Conservation (phyloP, 2,797 vertebrate genomes). For the Ctenosaura bakeri region DNA sequence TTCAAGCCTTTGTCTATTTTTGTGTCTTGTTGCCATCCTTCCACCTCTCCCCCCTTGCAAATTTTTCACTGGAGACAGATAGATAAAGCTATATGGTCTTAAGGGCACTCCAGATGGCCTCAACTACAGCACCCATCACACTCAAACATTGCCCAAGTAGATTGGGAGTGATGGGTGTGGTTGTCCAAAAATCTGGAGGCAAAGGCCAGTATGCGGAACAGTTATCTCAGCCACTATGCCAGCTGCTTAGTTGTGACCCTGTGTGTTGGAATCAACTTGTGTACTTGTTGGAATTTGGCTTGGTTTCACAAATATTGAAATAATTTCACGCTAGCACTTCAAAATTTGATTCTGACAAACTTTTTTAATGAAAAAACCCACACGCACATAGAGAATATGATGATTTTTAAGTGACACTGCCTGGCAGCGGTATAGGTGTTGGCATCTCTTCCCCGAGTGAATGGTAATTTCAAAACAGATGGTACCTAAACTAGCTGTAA, state of each 20-base stretch:
- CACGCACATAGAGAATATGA: not conserved
- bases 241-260: not conserved
- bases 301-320: constrained; percentile 24
- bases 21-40: not conserved
- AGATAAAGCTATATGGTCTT: not conserved
- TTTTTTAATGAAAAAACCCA: not conserved
- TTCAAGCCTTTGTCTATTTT: not conserved
- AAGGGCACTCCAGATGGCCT: not conserved
- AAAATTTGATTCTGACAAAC: constrained; percentile 30
- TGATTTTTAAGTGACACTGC: constrained; percentile 41
- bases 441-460: constrained; percentile 14
- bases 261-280: not conserved
- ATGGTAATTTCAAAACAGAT: constrained; percentile 47
- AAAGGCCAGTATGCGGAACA: not conserved
- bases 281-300: constrained; percentile 48
- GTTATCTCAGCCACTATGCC: not conserved
- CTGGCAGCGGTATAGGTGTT: not conserved
- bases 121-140: not conserved
- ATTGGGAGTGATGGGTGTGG: not conserved
- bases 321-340: not conserved
- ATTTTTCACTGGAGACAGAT: not conserved
- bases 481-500: constrained; percentile 16
- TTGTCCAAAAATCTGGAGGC: not conserved
- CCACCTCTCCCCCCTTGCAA: not conserved
- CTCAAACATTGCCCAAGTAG: not conserved